These are phyloP conservation scores for Cyprinella venusta DNA, from an alignment of 2,797 vertebrate genomes.

Conservation along the genomic window DNA sequence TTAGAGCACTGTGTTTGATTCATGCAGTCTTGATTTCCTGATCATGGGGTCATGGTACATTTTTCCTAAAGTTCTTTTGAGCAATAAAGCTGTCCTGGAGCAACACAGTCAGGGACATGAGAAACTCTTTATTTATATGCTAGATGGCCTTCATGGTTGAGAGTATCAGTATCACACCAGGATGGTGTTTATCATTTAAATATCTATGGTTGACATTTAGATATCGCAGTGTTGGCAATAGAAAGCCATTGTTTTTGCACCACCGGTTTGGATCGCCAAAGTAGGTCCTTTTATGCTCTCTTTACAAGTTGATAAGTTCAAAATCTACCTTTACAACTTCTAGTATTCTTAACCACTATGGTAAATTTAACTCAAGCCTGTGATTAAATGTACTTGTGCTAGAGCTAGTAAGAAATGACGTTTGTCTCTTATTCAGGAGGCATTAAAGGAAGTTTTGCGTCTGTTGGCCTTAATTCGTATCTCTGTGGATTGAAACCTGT, in stretches of 20 bases:
- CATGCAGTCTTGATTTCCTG: background rate
- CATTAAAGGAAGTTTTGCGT: constrained; percentile 2
- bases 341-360: background rate
- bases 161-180: constrained; percentile 9
- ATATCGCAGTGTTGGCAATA: background rate
- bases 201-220: constrained; percentile 7
- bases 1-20: background rate
- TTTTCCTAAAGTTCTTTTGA: background rate
- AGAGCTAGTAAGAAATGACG: background rate
- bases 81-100: background rate
- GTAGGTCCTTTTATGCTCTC: background rate
- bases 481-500: background rate
- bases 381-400: background rate
- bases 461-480: constrained; percentile 8
- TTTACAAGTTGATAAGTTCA: background rate
- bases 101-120: background rate
- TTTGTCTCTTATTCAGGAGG: background rate
- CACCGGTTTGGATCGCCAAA: background rate
- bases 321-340: background rate
- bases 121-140: constrained; percentile 7
- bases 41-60: background rate
- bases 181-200: constrained; percentile 22
- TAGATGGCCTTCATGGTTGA: background rate
- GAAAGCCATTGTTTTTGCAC: background rate
- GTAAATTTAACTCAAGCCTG: background rate